phyloP scores from a whole-genome alignment of 2,113 vertebrate species.

The Cyphomyrus plagiostoma region DNA sequence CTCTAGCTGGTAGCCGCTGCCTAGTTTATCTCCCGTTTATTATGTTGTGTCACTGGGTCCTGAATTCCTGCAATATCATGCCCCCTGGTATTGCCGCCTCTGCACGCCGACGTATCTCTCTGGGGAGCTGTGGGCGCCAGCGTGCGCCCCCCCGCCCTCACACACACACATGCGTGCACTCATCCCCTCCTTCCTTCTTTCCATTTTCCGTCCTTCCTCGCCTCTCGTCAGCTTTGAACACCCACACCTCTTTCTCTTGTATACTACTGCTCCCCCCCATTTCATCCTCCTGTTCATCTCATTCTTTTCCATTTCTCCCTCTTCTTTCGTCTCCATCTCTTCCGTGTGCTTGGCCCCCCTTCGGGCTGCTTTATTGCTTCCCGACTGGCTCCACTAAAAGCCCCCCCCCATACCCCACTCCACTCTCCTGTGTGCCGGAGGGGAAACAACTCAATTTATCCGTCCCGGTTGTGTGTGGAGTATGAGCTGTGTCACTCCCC shows the following conservation, averaged over 20 bases:
- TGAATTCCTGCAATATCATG: conserved; percentile 8
- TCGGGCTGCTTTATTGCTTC: background rate
- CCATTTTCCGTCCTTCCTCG: background rate
- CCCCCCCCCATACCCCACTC: background rate
- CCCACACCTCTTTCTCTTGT: background rate
- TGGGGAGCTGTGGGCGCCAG: background rate
- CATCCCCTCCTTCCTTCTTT: background rate
- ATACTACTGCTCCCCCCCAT: background rate
- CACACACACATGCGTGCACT: background rate
- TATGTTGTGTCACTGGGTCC: background rate
- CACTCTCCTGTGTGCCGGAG: background rate
- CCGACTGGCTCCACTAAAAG: background rate
- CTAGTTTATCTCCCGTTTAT: background rate
- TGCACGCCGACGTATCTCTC: background rate
- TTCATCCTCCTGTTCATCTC: background rate
- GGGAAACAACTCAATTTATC: background rate
- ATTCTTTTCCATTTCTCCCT: background rate
- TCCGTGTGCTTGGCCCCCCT: background rate
- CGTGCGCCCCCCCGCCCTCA: background rate
- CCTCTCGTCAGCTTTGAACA: background rate
- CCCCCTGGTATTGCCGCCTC: background rate
- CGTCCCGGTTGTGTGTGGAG: background rate
- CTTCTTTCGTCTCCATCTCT: background rate
- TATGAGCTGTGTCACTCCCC: background rate
- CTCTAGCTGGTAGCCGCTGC: background rate